Conservation (phyloP, 2,113 vertebrate species). For the Stegastes partitus region DNA sequence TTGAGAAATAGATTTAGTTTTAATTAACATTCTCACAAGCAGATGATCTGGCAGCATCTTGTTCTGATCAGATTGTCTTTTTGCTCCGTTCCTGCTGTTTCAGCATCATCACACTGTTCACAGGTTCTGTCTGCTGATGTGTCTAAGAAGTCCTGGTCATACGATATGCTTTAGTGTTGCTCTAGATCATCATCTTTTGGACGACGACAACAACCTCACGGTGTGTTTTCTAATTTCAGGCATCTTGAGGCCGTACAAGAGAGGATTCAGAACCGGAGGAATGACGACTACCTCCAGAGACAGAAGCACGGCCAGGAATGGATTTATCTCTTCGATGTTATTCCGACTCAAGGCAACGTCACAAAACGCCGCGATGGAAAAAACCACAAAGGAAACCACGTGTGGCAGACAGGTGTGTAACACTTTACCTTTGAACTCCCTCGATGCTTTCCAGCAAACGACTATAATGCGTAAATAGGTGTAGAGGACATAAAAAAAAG, state of each 20-base stretch:
- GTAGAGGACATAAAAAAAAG: slow-evolving; percentile 48
- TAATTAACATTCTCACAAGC: no score
- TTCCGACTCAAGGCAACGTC: slow-evolving; percentile 42
- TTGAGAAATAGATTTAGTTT: no score
- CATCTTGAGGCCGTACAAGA: slow-evolving; percentile 60
- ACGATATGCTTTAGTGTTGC: no score
- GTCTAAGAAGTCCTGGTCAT: background rate
- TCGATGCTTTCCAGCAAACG: slow-evolving; percentile 43
- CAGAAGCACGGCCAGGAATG: slow-evolving; percentile 30
- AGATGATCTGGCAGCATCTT: no score
- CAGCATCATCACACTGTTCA: no score
- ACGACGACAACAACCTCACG: slow-evolving; percentile 2
- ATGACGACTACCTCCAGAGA: slow-evolving; percentile 67
- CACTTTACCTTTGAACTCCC: slow-evolving; percentile 49
- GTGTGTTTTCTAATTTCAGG: slow-evolving; percentile 56
- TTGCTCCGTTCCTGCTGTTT: no score
- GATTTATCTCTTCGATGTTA: slow-evolving; percentile 44
- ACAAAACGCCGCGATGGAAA: slow-evolving; percentile 36
- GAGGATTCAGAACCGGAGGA: slow-evolving; percentile 57
- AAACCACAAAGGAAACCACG: slow-evolving; percentile 52
- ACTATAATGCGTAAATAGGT: slow-evolving; percentile 46
- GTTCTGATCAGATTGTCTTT: no score
- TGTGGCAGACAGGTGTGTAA: slow-evolving; percentile 58
- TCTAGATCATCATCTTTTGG: background rate
- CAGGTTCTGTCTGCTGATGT: background rate